Evolutionary conservation across 2,888 invertebrate species (phyloP), one percentile per base, ranked within the genome.

Genomic region (Heliconius hortense): DNA sequence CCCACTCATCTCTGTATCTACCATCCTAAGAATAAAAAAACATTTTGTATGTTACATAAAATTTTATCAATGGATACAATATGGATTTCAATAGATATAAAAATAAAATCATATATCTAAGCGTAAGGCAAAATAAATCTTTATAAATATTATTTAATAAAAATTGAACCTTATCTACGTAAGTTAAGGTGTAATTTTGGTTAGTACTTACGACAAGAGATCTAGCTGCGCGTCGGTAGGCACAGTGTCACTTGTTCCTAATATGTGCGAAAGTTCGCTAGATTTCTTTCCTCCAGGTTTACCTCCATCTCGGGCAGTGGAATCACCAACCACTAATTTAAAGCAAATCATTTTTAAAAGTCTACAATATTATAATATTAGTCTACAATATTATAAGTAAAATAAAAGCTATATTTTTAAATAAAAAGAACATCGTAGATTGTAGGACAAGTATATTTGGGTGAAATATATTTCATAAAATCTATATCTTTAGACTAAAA

Each of bases 231-330:
- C 95, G 83, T 98, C 97, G 76, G 97, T 97, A 77, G 97, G 96
- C 82, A 96, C 96, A 0, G 95, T 89, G 81, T 96, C 96, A 83
- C 97, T 97, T 0, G 98, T 98, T 62, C 98, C 98, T 60, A 98
- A 92, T 83, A 98, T 98, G 86, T 98, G 98, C 78, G 97, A 98
- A 31, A 98, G 92, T 90, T 98, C 98, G 66, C 96, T 96, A 21
- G 95, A 95, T 71, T 94, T 95, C 82, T 96, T 96, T n/a, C 95
- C 95, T 73, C 94, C 94, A 1, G 95, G 93, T 59, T 96, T 95
- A 81, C 94, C 93, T 2, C 94, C 94, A 77, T 96, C 96, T 59
- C 96, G 95, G 0, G 97, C 97, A 4, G 97, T 97, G 0, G 97
- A 96, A 87, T 98, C 98, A 1, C 97, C 97, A 7, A 98, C 97